These are phyloP conservation scores for Erebia epiphron DNA, from an alignment of 2,888 invertebrate genomes.

Conservation along the genomic window DNA sequence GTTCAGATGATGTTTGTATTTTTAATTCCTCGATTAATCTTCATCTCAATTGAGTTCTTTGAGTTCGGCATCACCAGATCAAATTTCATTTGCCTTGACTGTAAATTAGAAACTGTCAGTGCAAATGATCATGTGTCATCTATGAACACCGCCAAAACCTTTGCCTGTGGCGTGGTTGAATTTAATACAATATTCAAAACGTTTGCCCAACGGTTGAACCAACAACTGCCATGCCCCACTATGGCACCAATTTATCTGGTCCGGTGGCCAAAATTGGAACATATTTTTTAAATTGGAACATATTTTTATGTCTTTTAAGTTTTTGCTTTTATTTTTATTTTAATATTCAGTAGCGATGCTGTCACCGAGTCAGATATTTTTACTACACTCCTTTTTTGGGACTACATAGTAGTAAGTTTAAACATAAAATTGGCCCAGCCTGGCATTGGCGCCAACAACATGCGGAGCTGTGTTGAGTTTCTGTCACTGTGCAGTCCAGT, in stretches of 20 bases:
- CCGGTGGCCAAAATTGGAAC: no score
- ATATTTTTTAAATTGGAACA: no score
- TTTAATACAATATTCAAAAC: not conserved
- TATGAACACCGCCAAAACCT: slow-evolving; percentile 4
- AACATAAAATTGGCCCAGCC: not conserved
- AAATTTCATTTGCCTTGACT: slow-evolving; percentile 35
- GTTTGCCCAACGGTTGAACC: not conserved
- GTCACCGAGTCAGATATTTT: not conserved
- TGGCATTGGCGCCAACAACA: not conserved
- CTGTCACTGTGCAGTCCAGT: slow-evolving; percentile 41
- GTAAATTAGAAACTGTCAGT: slow-evolving; percentile 33
- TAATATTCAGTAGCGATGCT: no score
- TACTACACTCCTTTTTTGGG: no score
- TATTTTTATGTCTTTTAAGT: no score
- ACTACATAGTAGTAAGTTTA: not conserved
- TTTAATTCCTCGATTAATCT: slow-evolving; percentile 10
- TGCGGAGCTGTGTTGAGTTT: slow-evolving; percentile 24
- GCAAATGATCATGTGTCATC: slow-evolving; percentile 19
- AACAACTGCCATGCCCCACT: not conserved
- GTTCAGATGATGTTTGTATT: slow-evolving; percentile 11
- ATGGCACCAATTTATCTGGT: no score
- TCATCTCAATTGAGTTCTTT: slow-evolving; percentile 29
- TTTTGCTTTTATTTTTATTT: no score
- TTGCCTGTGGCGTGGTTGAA: not conserved
- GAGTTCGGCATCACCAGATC: slow-evolving; percentile 21